Conservation (phyloP, 1,140 invertebrate species). For the Scaptomyza montana region DNA sequence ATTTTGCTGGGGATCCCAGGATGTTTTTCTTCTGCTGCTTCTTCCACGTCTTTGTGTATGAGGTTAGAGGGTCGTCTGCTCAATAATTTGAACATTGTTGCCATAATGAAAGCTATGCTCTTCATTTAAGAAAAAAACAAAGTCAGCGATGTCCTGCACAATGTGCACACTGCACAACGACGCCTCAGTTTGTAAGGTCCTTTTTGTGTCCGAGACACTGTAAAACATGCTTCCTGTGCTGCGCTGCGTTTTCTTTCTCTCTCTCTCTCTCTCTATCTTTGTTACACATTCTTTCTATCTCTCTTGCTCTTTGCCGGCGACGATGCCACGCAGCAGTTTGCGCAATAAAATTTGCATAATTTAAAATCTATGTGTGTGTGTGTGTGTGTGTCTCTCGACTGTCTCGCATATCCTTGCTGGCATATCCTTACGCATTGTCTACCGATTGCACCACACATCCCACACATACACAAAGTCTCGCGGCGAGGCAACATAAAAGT, state of each 20-base stretch:
- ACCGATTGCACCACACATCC: conserved; percentile 62
- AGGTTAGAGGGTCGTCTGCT: conserved; percentile 48
- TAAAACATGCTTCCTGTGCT: conserved; percentile 64
- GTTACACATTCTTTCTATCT: neutral
- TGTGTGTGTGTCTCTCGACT: conserved; percentile 64
- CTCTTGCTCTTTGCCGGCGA: conserved; percentile 8
- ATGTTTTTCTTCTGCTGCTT: conserved; percentile 11
- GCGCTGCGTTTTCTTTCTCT: conserved; percentile 8
- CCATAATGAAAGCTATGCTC: conserved; percentile 83
- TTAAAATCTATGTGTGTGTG: conserved; percentile 69
- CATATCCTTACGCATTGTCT: conserved; percentile 80
- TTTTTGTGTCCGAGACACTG: conserved; percentile 58
- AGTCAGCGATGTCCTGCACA: conserved; percentile 43
- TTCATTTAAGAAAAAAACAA: conserved; percentile 61
- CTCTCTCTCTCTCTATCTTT: neutral
- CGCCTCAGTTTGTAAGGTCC: conserved; percentile 58
- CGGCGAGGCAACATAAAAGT: conserved; percentile 39
- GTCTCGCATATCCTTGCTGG: conserved; percentile 75
- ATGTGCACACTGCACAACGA: conserved; percentile 34
- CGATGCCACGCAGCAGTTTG: conserved; percentile 76
- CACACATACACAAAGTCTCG: conserved; percentile 54
- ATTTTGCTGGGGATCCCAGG: conserved; percentile 50
- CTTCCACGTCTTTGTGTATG: conserved; percentile 21
- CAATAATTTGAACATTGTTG: conserved; percentile 83
- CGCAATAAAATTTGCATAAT: conserved; percentile 83